Evolutionary conservation across 2,797 vertebrate genomes (phyloP), one percentile per base, ranked within the genome.

Genomic region (Sebastes vulpes): DNA sequence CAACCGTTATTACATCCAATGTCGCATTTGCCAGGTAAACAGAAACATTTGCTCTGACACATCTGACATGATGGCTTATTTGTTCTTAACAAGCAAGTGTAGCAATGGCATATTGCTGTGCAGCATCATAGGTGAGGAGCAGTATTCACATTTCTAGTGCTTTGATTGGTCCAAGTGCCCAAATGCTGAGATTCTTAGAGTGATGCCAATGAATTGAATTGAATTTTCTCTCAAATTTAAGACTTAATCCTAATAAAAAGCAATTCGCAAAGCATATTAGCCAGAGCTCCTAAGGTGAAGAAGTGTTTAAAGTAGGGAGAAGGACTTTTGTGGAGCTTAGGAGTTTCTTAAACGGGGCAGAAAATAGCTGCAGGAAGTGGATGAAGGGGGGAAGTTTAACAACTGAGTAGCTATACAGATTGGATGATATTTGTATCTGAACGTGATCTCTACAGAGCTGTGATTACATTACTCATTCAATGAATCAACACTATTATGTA

Each of bases 281-380:
- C 59, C 42, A 7, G 58, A 59, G 29, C 29, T 60, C 18, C 20
- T 53, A 8, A 70, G 12, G 59, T 69, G 48, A 68, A 26, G 57
- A 73, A 48, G 25, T 61, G 61, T 65, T 29, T 29, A 8, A 77
- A 72, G 60, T 6, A 42, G 48, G 3, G 16, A 2, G 9, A 61
- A 46, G 29, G 18, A 58, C 61, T 67, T 58, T 11, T 1, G 2
- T 28, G 9, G 25, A 32, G 68, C 48, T 70, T 23, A 52, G 5
- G 54, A 28, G 26, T 64, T 67, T 75, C 32, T 77, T 21, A 70
- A 61, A 60, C n/a, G 9, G 28, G 2, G 12, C 20, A 53, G n/a
- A 68, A 74, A 63, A 77, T 26, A 70, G 57, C 75, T 66, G 57
- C 50, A 53, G 71, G 66, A 58, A 57, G 26, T 25, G 3, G 1